Conservation (phyloP, 2,888 invertebrate species). For the Harpalus rufipes region DNA sequence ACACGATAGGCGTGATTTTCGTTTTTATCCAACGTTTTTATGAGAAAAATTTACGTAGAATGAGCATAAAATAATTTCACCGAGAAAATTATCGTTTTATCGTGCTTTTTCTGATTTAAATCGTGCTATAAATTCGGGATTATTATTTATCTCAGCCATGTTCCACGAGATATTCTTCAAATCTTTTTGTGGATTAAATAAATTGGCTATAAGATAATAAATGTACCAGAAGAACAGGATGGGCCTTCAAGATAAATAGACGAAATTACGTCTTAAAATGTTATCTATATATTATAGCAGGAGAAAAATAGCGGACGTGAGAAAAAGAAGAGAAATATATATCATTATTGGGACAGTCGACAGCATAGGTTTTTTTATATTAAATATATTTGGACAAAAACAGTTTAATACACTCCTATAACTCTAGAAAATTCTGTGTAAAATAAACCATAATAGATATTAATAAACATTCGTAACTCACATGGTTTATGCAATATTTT, state of each 20-base stretch:
- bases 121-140: slow-evolving; percentile 1
- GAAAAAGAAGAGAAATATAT: slow-evolving; percentile 14
- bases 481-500: too few species aligned
- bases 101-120: slow-evolving; percentile 11
- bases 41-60: slow-evolving; percentile 25
- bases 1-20: slow-evolving; percentile 28
- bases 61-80: slow-evolving; percentile 20
- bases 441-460: too few species aligned
- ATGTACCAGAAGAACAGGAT: slow-evolving; percentile 9
- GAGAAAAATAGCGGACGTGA: slow-evolving; percentile 27
- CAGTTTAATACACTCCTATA: not conserved
- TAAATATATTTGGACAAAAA: not conserved
- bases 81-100: slow-evolving; percentile 15
- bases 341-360: not conserved
- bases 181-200: slow-evolving; percentile 20
- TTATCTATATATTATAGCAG: slow-evolving; percentile 33
- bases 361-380: not conserved
- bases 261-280: slow-evolving; percentile 37
- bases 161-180: not conserved
- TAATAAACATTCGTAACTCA: too few species aligned
- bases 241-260: slow-evolving; percentile 13
- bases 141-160: not conserved
- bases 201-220: slow-evolving; percentile 22
- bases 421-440: too few species aligned
- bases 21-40: slow-evolving; percentile 18